Conservation (phyloP, 1,140 invertebrate genomes). For the Zaprionus ghesquierei region DNA sequence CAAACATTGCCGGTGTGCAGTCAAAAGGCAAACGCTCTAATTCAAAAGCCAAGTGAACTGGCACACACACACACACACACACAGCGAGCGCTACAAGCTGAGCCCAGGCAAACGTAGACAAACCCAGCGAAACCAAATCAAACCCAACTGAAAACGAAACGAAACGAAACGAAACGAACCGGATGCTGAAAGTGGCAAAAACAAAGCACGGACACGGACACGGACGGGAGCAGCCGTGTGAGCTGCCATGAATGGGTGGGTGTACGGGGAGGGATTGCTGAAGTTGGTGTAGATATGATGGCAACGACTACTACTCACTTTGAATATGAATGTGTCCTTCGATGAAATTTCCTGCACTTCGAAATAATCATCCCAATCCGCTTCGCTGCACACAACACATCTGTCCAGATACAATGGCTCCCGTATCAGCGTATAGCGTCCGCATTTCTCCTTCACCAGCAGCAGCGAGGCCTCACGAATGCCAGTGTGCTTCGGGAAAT, state of each 20-base stretch:
- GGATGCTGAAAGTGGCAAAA: constrained; percentile 19
- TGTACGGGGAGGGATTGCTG: not conserved
- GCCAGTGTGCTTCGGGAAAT: constrained; percentile 86
- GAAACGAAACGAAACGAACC: constrained; percentile 24
- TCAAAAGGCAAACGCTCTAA: constrained; percentile 73
- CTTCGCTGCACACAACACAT: constrained; percentile 94
- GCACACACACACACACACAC: constrained; percentile 37
- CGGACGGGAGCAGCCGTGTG: not conserved
- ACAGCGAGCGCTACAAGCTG: not conserved
- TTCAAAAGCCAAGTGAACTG: constrained; percentile 75
- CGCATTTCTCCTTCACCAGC: constrained; percentile 94
- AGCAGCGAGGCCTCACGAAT: constrained; percentile 94
- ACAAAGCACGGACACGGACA: constrained; percentile 2
- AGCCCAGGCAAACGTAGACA: not conserved
- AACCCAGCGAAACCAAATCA: constrained; percentile 13
- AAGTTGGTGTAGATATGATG: not conserved
- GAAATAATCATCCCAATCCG: constrained; percentile 95
- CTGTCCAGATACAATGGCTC: constrained; percentile 95
- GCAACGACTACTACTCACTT: constrained; percentile 86
- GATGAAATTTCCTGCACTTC: constrained; percentile 96
- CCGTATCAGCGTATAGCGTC: constrained; percentile 92
- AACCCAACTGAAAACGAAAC: not conserved
- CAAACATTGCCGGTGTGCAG: constrained; percentile 71
- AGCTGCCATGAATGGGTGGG: not conserved
- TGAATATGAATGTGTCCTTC: constrained; percentile 97